Base-by-base conservation (phyloP, 2,888 invertebrate species). In the Fabriciana adippe region DNA sequence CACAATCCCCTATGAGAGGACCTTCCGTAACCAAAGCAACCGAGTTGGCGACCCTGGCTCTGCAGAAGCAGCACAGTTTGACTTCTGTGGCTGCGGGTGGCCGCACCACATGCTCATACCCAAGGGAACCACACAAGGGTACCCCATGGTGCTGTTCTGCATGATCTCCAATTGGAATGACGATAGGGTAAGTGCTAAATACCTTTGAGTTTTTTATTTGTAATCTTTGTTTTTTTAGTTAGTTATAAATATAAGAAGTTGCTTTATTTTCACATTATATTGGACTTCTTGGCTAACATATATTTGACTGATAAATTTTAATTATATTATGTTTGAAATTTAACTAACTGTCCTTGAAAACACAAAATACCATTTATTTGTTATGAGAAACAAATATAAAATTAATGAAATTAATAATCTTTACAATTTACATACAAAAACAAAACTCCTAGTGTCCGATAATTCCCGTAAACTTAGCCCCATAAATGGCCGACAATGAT, bases 31-130 rank as follows among this genome's bases (percentile, higher is more conserved):
- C 81, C 95, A 96, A 74, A 78, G 81, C 1, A 91, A 87, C 65
- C 93, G 96, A 0, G 95, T 96, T 0, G 93, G 91, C 0, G 93
- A 93, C 54, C 76, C 87, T 0, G 85, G 92, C n/a, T 82, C 93
- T 0, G 90, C 87, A 0, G 86, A 90, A 3, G 86, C 93, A 0
- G 89, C 89, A 0, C 90, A 93, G 74, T 96, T 96, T 88, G 95
- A 96, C 88, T 96, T 96, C 93, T 97, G 97, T 88, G 97, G 97
- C 70, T 97, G 97, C 78, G 97, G 97, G 62, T 97, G 97, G 97
- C 97, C 97, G 0, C 95, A 96, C 70, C 97, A 97, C 85, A 94
- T 97, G 94, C 93, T 97, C 6, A 75, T 96, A 48, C 96, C 97
- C 0, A 96, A 94, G 85, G 97, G 97, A 4, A 95, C 84, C 5